Evolutionary conservation across 2,113 vertebrate species (phyloP).

Genomic region (Cyanoliseus patagonus): DNA sequence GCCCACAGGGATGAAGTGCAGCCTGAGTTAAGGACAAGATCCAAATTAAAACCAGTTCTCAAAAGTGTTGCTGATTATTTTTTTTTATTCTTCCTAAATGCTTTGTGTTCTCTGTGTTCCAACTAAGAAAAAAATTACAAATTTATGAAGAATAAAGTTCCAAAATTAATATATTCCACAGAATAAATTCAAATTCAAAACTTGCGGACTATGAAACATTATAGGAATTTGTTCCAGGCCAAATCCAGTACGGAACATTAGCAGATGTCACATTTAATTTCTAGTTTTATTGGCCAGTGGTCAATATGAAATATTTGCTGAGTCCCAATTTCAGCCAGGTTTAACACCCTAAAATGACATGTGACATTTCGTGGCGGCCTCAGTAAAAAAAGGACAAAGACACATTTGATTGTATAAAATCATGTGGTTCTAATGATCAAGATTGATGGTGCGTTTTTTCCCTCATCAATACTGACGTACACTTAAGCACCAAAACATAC

Average conservation of each 20-base stretch:
- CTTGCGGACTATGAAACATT: background rate
- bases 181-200: background rate
- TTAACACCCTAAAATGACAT: background rate
- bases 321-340: background rate
- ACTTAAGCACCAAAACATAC: background rate
- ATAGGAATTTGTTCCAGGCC: background rate
- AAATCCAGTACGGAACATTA: background rate
- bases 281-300: background rate
- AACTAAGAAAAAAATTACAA: background rate
- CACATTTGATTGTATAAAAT: background rate
- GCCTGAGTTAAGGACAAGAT: background rate
- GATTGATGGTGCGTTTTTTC: background rate
- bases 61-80: background rate
- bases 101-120: background rate
- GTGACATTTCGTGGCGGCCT: background rate
- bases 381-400: background rate
- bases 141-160: background rate
- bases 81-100: background rate
- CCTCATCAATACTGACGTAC: fast-evolving
- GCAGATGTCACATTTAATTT: background rate
- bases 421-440: background rate
- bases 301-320: background rate
- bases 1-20: background rate
- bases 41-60: background rate
- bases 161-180: background rate